Percentiles rank a stretch among this genome's conserved stretches.
These are phyloP conservation scores for Dynastes tityus DNA, from an alignment of 2,888 invertebrate species.

Conservation along the genomic window DNA sequence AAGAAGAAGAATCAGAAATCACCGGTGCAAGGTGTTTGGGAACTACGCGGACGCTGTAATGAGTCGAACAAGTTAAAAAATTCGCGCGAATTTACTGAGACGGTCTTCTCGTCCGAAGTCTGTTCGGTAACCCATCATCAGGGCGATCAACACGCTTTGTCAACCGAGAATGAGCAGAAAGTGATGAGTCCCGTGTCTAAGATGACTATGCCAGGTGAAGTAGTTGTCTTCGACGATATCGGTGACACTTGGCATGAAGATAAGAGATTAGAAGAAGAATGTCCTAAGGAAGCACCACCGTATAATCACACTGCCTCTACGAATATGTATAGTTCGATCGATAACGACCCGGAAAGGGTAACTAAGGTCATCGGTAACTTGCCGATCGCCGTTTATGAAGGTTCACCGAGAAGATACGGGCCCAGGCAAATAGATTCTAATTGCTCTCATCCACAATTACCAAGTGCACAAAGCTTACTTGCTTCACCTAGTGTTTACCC, in stretches of 20 bases:
- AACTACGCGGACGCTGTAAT: constrained; percentile 72
- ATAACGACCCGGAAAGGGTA: constrained; percentile 69
- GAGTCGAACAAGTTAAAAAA: constrained; percentile 67
- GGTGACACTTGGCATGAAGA: constrained; percentile 87
- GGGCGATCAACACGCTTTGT: constrained; percentile 63
- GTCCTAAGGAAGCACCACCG: constrained; percentile 52
- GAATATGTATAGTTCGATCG: constrained; percentile 62
- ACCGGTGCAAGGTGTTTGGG: constrained; percentile 75
- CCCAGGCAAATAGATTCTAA: constrained; percentile 72
- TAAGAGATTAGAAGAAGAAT: constrained; percentile 58
- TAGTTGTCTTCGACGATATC: constrained; percentile 90
- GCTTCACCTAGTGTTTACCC: constrained; percentile 81
- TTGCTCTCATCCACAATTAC: constrained; percentile 72
- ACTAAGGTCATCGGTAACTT: constrained; percentile 85
- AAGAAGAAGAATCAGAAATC: constrained; percentile 71
- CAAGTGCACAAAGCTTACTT: constrained; percentile 74
- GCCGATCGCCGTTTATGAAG: constrained; percentile 95
- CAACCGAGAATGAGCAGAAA: constrained; percentile 69
- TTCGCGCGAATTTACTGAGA: constrained; percentile 75
- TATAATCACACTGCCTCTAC: constrained; percentile 63
- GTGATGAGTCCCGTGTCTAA: constrained; percentile 75
- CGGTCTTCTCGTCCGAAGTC: constrained; percentile 76
- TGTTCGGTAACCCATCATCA: constrained; percentile 74
- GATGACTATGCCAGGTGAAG: constrained; percentile 81
- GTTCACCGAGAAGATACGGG: constrained; percentile 91